Conservation (phyloP, 2,113 vertebrate genomes). For the Paraplagusia blochii region DNA sequence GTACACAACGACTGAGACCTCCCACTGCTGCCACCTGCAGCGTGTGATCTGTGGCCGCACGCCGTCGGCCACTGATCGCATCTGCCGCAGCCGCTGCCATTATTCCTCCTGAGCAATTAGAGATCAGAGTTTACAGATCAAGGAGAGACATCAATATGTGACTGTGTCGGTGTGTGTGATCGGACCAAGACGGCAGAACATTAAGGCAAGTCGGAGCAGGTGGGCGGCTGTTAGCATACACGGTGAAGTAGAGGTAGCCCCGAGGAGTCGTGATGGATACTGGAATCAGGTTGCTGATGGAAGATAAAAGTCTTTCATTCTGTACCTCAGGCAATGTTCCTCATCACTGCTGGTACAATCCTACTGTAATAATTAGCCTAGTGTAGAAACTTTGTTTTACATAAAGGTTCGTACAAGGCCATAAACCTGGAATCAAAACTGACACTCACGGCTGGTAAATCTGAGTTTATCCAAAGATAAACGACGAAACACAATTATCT, state of each 20-base stretch:
- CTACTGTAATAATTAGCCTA: too few relatives aligned
- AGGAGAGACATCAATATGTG: constrained; percentile 25
- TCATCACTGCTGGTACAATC: too few relatives aligned
- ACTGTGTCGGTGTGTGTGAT: constrained; percentile 27
- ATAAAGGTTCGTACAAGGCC: too few relatives aligned
- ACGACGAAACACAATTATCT: too few relatives aligned
- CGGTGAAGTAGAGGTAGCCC: not conserved
- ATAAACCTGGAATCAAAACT: too few relatives aligned
- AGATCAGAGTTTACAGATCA: constrained; percentile 53
- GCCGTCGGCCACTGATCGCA: constrained; percentile 55
- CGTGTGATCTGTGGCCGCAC: constrained; percentile 28
- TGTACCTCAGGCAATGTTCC: too few relatives aligned
- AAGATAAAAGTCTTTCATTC: too few relatives aligned
- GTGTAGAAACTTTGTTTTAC: too few relatives aligned
- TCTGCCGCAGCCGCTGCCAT: constrained; percentile 53
- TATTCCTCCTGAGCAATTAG: constrained; percentile 58
- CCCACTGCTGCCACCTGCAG: constrained; percentile 52
- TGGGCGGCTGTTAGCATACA: not conserved
- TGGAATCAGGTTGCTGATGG: too few relatives aligned
- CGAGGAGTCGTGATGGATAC: too few relatives aligned
- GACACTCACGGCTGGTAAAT: too few relatives aligned
- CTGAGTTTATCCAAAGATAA: too few relatives aligned
- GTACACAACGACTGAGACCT: constrained; percentile 19
- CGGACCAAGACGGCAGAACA: not conserved
- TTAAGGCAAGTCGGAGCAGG: not conserved